phyloP scores from a whole-genome alignment of 2,797 vertebrate species.

The Pagetopsis macropterus region DNA sequence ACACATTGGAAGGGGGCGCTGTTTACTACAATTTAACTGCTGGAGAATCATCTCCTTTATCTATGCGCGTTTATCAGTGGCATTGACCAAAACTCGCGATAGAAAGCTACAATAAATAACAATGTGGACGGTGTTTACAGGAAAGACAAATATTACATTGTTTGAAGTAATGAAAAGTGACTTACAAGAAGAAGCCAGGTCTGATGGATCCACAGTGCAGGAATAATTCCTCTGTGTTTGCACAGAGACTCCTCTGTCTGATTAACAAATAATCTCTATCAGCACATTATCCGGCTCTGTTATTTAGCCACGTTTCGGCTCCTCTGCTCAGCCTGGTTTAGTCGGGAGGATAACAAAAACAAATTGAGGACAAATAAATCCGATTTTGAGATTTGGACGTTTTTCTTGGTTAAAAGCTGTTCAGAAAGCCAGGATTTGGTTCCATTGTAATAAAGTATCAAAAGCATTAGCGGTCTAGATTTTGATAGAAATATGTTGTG shows the following conservation, averaged over 20 bases:
- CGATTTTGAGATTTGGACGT: not conserved
- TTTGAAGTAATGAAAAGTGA: not conserved
- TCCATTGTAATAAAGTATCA: not conserved
- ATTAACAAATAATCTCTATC: conserved; percentile 22
- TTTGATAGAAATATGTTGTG: not conserved
- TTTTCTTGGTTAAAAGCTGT: not conserved
- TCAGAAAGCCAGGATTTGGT: not conserved
- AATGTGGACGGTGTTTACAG: not conserved
- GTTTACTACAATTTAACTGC: conserved; percentile 45
- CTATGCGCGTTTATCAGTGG: not conserved
- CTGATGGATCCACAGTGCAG: not conserved
- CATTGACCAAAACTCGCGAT: not conserved
- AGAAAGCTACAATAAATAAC: not conserved
- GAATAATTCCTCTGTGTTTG: not conserved
- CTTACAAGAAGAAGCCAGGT: not conserved
- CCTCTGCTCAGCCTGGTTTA: not conserved
- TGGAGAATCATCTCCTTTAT: not conserved
- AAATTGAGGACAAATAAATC: not conserved
- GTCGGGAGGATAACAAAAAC: not conserved
- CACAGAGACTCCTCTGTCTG: conserved; percentile 19
- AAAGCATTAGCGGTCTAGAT: not conserved
- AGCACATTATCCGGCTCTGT: conserved; percentile 5
- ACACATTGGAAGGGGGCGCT: conserved; percentile 54
- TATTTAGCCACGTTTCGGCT: not conserved
- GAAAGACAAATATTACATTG: rapidly evolving